phyloP scores from a whole-genome alignment of 2,888 invertebrate species.

The Tachystola acroxantha region DNA sequence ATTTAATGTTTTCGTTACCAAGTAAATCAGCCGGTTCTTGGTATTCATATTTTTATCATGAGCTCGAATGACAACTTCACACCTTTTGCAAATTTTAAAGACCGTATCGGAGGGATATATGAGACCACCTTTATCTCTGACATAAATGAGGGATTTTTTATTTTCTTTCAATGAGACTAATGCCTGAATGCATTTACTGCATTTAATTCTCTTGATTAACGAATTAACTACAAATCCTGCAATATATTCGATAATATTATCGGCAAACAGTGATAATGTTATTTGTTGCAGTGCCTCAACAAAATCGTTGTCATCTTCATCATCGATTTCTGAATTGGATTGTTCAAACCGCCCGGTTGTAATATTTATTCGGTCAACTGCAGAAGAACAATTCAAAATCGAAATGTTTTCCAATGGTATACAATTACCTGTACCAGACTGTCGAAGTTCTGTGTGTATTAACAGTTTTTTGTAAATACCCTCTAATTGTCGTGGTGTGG shows the following conservation, averaged over 20 bases:
- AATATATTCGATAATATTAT: neutral
- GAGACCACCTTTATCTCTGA: neutral
- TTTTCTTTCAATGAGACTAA: neutral
- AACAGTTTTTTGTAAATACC: conserved; percentile 7
- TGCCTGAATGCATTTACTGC: neutral
- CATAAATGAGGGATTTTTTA: neutral
- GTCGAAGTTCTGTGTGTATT: conserved; percentile 2
- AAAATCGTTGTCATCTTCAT: no score
- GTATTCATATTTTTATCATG: neutral
- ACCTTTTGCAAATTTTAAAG: neutral
- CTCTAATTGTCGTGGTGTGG: conserved; percentile 2
- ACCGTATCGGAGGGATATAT: neutral
- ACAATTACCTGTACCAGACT: conserved; percentile 2
- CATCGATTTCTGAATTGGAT: neutral
- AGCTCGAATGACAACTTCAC: neutral
- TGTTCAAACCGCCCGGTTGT: neutral
- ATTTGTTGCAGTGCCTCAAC: neutral
- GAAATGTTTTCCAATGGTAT: conserved; percentile 6
- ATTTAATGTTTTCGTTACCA: neutral
- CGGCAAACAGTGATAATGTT: neutral
- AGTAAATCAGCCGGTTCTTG: neutral
- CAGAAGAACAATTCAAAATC: conserved; percentile 9
- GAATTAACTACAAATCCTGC: neutral
- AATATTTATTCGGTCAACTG: neutral
- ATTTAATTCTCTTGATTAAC: neutral